phyloP scores from a whole-genome alignment of 2,888 invertebrate species.

The Phania funesta region DNA sequence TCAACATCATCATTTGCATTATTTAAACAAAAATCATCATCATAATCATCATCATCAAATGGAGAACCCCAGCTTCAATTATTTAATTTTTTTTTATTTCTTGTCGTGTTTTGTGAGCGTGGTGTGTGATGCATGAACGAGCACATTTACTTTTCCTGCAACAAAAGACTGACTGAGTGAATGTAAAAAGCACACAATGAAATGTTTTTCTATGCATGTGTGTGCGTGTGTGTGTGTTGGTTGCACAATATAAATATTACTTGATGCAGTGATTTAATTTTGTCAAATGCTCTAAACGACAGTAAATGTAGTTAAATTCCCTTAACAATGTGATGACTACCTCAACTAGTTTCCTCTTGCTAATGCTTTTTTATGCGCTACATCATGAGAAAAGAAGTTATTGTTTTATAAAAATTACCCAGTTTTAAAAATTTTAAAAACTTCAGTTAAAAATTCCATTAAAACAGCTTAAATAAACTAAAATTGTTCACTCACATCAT shows the following conservation, averaged over 20 bases:
- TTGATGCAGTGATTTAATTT: slow-evolving; percentile 50
- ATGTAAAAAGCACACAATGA: slow-evolving; percentile 19
- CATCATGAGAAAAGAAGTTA: not conserved
- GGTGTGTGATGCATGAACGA: not conserved
- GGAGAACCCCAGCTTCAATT: slow-evolving; percentile 19
- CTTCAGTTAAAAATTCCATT: no score
- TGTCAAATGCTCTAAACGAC: slow-evolving; percentile 51
- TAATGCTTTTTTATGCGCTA: not conserved
- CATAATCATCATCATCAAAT: slow-evolving; percentile 6
- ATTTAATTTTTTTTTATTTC: not conserved
- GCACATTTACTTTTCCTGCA: slow-evolving; percentile 11
- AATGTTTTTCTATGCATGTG: not conserved
- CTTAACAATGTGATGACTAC: slow-evolving; percentile 32
- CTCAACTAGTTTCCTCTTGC: not conserved
- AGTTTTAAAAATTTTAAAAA: no score
- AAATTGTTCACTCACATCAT: no score
- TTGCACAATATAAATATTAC: slow-evolving; percentile 43
- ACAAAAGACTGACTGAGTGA: slow-evolving; percentile 7
- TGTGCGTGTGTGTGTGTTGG: not conserved
- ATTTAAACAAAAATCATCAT: slow-evolving; percentile 26
- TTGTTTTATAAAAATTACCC: slow-evolving; percentile 5
- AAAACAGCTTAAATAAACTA: no score
- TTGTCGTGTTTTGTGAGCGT: not conserved
- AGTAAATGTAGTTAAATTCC: slow-evolving; percentile 51
- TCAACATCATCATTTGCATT: slow-evolving; percentile 36